Base-by-base conservation (phyloP, 2,113 vertebrate species). In the Cavia aperea region DNA sequence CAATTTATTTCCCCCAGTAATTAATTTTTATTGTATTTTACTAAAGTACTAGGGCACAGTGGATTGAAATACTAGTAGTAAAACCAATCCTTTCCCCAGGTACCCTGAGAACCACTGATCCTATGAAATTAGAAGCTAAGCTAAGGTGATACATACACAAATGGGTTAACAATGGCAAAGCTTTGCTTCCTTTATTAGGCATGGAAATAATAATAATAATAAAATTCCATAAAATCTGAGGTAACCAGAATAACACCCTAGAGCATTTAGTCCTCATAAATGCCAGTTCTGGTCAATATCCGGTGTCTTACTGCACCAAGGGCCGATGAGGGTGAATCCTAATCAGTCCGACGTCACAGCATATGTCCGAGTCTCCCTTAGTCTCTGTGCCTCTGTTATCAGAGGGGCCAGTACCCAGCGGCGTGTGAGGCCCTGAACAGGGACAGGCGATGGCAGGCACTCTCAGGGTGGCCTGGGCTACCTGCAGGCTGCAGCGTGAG, bases 21-120 rank as follows among this genome's bases (percentile, higher is more conserved):
- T 86, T 92, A 49, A 91, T 79, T 88, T 92, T 86, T 65, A 70
- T 56, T 49, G 5, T 29, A 43, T 86, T n/a, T 86, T 92, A 54
- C 8, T 86, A 26, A 81, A 75, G 15, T 49, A 24, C 62, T 15
- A 13, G 33, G 31, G 29, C 63, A 46, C 68, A 82, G 1, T 4
- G 77, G 70, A 19, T 29, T 81, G 39, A n/a, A 43, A 54, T 68
- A 73, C 21, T 51, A 39, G 4, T 46, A 51, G 21, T 89, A 36
- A 60, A 86, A 49, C 19, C 11, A 24, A 65, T 81, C 73, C 33
- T 84, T 87, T 4, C 46, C 33, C 33, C 60, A 33, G 56, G 51
- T 43, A 26, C 36, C 54, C 36, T n/a, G 65, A 85, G 82, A 81
- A 81, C 39, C 46, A 84, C 13, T 66, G 39, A 62, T 21, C 49